A percentile compares a stretch with the other conserved stretches of the same genome.
Conservation (phyloP, 1,140 invertebrate species). For the Zaprionus nigranus region DNA sequence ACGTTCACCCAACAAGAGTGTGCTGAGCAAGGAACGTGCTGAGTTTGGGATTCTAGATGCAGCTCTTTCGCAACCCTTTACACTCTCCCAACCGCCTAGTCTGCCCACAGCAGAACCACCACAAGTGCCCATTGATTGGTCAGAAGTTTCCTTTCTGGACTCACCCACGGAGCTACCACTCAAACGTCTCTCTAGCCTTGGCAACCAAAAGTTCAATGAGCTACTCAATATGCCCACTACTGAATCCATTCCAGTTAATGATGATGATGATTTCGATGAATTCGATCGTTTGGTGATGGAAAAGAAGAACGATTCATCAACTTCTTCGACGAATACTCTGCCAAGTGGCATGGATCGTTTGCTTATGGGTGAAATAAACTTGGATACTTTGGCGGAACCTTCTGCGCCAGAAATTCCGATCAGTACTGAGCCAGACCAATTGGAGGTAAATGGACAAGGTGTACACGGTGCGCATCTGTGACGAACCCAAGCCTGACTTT, state of each 20-base stretch:
- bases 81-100: constrained; percentile 38
- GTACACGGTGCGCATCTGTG: constrained; percentile 54
- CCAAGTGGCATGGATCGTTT: constrained; percentile 69
- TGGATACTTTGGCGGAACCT: constrained; percentile 25
- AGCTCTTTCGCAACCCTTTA: constrained; percentile 55
- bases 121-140: constrained; percentile 56
- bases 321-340: constrained; percentile 10
- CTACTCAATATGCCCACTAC: constrained; percentile 31
- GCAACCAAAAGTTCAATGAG: constrained; percentile 61
- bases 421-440: constrained; percentile 23
- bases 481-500: constrained; percentile 67
- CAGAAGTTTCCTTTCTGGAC: constrained; percentile 70
- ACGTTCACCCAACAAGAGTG: constrained; percentile 55
- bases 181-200: constrained; percentile 45
- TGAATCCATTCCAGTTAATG: constrained; percentile 17
- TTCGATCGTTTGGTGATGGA: constrained; percentile 63
- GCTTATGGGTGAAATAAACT: constrained; percentile 61
- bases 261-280: constrained; percentile 58
- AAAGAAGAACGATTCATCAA: constrained; percentile 11
- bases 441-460: constrained; percentile 65
- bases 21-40: constrained; percentile 65
- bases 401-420: neutral
- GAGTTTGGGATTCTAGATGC: constrained; percentile 79
- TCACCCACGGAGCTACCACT: constrained; percentile 42
- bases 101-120: neutral